Percentiles rank a stretch among this genome's conserved stretches.
Evolutionary conservation across 2,888 invertebrate species (phyloP).

Genomic region (Aporophyla lueneburgensis): DNA sequence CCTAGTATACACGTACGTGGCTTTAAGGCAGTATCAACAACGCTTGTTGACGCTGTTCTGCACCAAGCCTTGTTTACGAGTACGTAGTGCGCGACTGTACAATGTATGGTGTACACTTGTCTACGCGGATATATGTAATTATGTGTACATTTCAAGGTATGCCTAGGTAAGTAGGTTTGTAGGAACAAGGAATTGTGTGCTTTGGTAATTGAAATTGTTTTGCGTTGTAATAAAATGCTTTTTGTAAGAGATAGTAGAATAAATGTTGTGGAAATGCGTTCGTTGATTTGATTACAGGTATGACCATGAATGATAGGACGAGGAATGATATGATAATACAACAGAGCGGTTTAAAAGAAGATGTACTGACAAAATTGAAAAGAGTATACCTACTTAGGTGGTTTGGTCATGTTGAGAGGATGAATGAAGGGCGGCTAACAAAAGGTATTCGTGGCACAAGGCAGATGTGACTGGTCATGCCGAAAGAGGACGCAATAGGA

Average conservation of each 20-base stretch:
- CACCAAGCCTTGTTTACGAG: constrained; percentile 54
- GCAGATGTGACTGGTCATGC: too few species aligned
- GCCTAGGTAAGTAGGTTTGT: constrained; percentile 2
- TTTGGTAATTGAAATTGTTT: constrained; percentile 37
- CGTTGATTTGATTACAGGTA: too few species aligned
- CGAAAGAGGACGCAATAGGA: too few species aligned
- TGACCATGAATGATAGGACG: too few species aligned
- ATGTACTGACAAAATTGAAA: too few species aligned
- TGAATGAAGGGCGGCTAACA: too few species aligned
- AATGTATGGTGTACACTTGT: constrained; percentile 43
- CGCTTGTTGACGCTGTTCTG: constrained; percentile 53
- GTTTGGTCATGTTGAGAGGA: too few species aligned
- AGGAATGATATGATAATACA: too few species aligned
- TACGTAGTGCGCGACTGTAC: constrained; percentile 51
- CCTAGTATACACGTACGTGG: constrained; percentile 46
- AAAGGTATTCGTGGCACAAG: too few species aligned
- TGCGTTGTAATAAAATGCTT: constrained; percentile 4
- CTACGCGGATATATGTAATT: constrained; percentile 51
- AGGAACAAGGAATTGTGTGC: background rate
- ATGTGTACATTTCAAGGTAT: constrained; percentile 36
- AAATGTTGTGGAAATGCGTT: too few species aligned
- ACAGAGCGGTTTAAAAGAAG: too few species aligned
- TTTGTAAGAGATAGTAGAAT: background rate
- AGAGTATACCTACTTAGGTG: too few species aligned
- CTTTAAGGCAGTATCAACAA: constrained; percentile 57